Evolutionary conservation across 2,797 vertebrate genomes (phyloP).

Genomic region (Neosilurus hyrtlii): DNA sequence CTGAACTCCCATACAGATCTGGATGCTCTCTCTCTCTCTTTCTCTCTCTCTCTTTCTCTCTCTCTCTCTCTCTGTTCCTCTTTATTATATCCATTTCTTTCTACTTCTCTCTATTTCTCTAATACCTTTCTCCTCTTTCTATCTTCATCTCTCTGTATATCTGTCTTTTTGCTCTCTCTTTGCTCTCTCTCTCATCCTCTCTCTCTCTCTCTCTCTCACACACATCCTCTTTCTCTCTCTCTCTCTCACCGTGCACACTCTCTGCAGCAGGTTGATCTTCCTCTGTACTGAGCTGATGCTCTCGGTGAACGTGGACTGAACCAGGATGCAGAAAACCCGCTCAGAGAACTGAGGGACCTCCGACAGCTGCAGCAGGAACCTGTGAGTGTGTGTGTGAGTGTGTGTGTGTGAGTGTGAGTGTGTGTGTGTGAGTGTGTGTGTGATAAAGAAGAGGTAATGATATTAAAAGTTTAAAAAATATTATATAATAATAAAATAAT

Average conservation of each 20-base stretch:
- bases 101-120: neutral
- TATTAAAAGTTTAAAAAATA: neutral
- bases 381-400: conserved; percentile 55
- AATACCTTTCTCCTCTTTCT: neutral
- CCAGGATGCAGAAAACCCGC: conserved; percentile 94
- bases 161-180: neutral
- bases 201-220: conserved; percentile 8
- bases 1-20: too few relatives aligned
- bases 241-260: conserved; percentile 84
- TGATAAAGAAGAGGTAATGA: too few relatives aligned
- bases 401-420: conserved; percentile 7
- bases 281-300: conserved; percentile 83
- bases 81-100: neutral
- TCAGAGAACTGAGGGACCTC: conserved; percentile 95
- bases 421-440: neutral
- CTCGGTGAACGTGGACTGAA: conserved; percentile 92
- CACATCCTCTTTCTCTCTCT: conserved; percentile 2
- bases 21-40: neutral
- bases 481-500: neutral
- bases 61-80: neutral
- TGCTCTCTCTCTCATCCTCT: neutral
- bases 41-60: neutral
- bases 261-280: conserved; percentile 90
- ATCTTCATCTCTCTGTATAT: neutral
- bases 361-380: conserved; percentile 92